Base-by-base conservation (phyloP, 2,797 vertebrate genomes). In the Malurus leucopterus region DNA sequence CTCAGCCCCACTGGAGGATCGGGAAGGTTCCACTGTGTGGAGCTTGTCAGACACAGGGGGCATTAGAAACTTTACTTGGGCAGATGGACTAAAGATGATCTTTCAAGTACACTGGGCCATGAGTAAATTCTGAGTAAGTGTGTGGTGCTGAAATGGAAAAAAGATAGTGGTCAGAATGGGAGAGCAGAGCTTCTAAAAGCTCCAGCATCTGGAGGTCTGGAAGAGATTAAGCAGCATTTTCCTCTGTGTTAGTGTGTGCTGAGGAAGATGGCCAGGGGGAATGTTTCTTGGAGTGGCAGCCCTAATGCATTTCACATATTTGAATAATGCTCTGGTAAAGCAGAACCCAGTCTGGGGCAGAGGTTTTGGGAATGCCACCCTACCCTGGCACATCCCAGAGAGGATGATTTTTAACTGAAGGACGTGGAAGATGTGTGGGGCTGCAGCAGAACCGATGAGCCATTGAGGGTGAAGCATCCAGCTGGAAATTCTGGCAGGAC, bases 31-130 rank as follows among this genome's bases (percentile, higher is more conserved):
- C 38, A 9, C 0, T 3, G 51, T 11, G 22, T 58, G 46, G 3
- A 29, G 38, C 15, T 58, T 4, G 1, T 65, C 59, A 22, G 23
- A 15, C 0, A 0, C 0, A 18, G 8, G 6, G 7, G 8, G 1
- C 29, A 32, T 34, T 34, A 16, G 23, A 78, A 69, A 30, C 30
- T 57, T 67, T 1, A 4, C 15, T 26, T 21, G 40, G 38, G 4
- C 19, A 68, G 43, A 58, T 57, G 23, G n/a, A 63, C 41, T 54
- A 27, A 70, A 55, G 14, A 13, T 51, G 53, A 16, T 54, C 32
- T 59, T 80, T 59, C 30, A 46, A 38, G 61, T 49, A 27, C 2
- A 1, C 8, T 43, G 32, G 30, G 8, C 27, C 32, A 14, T 6
- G 15, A 85, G 44, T 51, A 68, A 53, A 34, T 43, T 32, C 19